phyloP scores from a whole-genome alignment of 2,797 vertebrate species.

The Sebastes jordani region DNA sequence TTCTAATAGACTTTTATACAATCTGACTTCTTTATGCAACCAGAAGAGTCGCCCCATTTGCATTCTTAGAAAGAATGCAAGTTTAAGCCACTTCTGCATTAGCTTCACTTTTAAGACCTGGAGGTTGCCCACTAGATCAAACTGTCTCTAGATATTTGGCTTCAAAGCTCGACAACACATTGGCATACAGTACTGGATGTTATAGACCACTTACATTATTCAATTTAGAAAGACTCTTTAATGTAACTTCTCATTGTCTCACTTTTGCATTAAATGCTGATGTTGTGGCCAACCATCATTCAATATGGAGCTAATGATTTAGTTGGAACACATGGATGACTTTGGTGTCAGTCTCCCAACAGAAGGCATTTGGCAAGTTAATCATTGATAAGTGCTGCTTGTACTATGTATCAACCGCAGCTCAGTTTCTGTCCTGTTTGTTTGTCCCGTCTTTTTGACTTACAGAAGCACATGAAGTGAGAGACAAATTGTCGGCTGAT shows the following conservation, averaged over 20 bases:
- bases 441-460: constrained; percentile 24
- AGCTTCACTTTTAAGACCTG: too few relatives aligned
- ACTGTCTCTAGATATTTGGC: not conserved
- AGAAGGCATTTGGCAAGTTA: constrained; percentile 26
- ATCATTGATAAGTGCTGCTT: constrained; percentile 49
- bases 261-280: not conserved
- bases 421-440: constrained; percentile 20
- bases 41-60: not conserved
- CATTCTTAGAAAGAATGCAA: not conserved
- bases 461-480: constrained; percentile 2
- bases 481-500: not conserved
- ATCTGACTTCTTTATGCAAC: not conserved
- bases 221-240: not conserved
- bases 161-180: not conserved
- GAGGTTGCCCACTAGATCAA: too few relatives aligned
- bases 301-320: not conserved
- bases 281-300: too few relatives aligned
- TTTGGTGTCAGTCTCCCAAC: not conserved
- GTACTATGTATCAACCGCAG: constrained; percentile 1
- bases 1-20: not conserved
- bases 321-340: not conserved
- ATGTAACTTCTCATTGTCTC: not conserved
- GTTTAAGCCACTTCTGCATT: too few relatives aligned
- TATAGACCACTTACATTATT: not conserved
- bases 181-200: not conserved